phyloP scores from a whole-genome alignment of 2,797 vertebrate species.

The Oreochromis mossambicus region DNA sequence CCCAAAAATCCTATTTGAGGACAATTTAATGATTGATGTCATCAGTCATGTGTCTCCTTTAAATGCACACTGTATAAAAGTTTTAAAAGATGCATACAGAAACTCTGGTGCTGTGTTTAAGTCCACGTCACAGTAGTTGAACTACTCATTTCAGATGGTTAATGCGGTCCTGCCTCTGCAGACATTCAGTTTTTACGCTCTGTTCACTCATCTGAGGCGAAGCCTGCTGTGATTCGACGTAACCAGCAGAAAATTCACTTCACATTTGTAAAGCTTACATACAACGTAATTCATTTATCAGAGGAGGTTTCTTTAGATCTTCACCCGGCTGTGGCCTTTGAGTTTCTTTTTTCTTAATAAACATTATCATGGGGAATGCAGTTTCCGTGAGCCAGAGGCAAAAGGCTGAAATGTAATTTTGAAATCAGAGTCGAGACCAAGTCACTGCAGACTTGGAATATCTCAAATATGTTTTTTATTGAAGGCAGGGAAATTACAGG shows the following conservation, averaged over 20 bases:
- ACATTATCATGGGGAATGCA: not conserved
- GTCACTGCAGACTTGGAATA: not conserved
- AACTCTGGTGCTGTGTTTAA: rapidly evolving
- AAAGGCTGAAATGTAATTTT: not conserved
- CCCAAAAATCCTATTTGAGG: rapidly evolving
- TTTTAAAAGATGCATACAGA: not conserved
- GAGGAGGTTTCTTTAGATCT: not conserved
- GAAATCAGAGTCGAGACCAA: not conserved
- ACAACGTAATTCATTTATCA: not conserved
- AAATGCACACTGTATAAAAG: rapidly evolving
- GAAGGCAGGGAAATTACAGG: not conserved
- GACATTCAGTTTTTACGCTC: not conserved
- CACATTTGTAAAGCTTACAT: not conserved
- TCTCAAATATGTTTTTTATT: not conserved
- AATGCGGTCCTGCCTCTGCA: not conserved
- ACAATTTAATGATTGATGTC: not conserved
- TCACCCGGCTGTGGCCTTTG: not conserved
- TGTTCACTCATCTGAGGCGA: not conserved
- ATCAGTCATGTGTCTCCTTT: not conserved
- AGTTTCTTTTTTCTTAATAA: not conserved
- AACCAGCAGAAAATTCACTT: not conserved
- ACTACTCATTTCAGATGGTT: not conserved
- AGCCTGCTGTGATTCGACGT: not conserved
- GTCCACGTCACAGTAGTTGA: not conserved
- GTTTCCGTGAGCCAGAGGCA: not conserved